These are phyloP conservation scores for Platalea minor DNA, from an alignment of 2,797 vertebrate species.

Conservation along the genomic window DNA sequence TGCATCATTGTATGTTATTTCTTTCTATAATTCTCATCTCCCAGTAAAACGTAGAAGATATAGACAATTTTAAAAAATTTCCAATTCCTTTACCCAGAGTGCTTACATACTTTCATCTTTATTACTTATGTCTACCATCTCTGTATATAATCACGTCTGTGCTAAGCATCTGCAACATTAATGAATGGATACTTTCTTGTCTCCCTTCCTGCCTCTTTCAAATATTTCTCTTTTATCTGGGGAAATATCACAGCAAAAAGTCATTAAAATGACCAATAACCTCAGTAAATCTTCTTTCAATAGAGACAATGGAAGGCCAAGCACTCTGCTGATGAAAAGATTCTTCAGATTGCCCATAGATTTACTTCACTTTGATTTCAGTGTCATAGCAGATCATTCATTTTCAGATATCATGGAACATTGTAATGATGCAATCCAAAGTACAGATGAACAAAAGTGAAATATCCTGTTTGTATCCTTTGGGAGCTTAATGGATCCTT, in stretches of 20 bases:
- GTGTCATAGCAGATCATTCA: background rate
- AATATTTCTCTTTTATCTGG: background rate
- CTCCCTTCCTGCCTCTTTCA: background rate
- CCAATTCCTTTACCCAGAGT: background rate
- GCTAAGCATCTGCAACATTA: background rate
- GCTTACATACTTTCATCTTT: background rate
- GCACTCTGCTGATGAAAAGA: background rate
- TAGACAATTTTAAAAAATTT: background rate
- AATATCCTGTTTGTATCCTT: background rate
- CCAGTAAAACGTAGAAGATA: background rate
- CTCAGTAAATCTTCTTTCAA: background rate
- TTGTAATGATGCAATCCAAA: background rate
- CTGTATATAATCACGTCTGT: background rate
- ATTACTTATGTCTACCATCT: background rate
- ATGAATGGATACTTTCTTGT: background rate
- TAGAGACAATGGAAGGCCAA: background rate
- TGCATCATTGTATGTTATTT: background rate
- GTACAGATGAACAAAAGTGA: background rate
- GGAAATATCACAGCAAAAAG: background rate
- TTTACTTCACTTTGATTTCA: constrained; percentile 1
- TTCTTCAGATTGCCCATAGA: background rate
- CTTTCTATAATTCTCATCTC: background rate
- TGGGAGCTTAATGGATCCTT: background rate
- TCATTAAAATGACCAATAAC: background rate
- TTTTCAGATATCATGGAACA: background rate